Conservation (phyloP, 2,113 vertebrate species). For the Oreocharis arfaki region DNA sequence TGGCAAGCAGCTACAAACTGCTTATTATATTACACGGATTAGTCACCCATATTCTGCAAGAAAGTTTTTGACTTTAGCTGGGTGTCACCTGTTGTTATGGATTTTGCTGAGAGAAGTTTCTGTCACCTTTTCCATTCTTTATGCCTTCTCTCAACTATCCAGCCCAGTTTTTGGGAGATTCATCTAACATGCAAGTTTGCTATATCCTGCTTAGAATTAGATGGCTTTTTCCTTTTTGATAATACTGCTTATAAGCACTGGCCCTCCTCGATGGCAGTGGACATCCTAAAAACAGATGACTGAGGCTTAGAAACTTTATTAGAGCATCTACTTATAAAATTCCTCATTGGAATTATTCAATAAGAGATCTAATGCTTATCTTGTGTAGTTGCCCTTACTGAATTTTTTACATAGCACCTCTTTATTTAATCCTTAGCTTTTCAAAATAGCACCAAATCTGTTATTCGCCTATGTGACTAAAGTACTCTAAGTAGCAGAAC, state of each 20-base stretch:
- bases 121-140: neutral
- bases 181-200: neutral
- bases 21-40: neutral
- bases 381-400: neutral
- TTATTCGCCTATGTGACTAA: neutral
- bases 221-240: neutral
- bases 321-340: neutral
- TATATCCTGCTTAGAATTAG: neutral
- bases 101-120: neutral
- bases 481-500: neutral
- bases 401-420: neutral
- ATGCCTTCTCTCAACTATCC: neutral
- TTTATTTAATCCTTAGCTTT: neutral
- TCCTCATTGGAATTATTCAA: neutral
- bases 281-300: neutral
- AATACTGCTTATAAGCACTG: neutral
- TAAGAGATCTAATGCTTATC: neutral
- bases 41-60: neutral
- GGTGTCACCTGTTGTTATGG: neutral
- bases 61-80: neutral
- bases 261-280: neutral
- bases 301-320: neutral
- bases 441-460: neutral
- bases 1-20: neutral
- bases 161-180: neutral